These are phyloP conservation scores for Mugil cephalus DNA, from an alignment of 2,113 vertebrate genomes.

Conservation along the genomic window DNA sequence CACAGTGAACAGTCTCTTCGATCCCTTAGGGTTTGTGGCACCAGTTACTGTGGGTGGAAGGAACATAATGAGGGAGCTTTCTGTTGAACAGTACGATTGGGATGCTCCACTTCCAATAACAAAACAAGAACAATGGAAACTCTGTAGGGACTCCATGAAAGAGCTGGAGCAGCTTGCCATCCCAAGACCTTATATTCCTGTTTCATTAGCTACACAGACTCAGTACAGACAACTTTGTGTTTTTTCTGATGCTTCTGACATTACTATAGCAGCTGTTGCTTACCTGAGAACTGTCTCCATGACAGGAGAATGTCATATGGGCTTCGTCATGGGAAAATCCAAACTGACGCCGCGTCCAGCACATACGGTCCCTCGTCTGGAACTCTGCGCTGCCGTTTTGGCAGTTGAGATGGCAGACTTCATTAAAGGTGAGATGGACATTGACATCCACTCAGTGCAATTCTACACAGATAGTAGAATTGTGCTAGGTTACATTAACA, in stretches of 20 bases:
- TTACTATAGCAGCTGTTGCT: neutral
- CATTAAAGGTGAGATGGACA: neutral
- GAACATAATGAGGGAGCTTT: neutral
- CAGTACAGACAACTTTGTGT: neutral
- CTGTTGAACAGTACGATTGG: slow-evolving; percentile 14
- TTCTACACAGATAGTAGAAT: neutral
- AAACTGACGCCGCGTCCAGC: neutral
- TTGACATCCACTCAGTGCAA: neutral
- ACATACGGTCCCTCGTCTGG: neutral
- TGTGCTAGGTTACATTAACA: neutral
- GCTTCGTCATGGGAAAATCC: neutral
- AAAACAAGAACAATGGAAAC: slow-evolving; percentile 6
- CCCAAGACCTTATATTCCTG: neutral
- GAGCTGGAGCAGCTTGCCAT: neutral
- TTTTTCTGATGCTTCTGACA: neutral
- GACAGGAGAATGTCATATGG: neutral
- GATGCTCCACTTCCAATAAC: neutral
- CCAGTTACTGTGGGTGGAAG: neutral
- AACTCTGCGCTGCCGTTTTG: neutral
- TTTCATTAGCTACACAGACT: neutral
- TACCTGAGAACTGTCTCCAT: neutral
- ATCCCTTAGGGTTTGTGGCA: neutral
- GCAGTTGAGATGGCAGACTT: neutral
- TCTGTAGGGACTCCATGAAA: slow-evolving; percentile 1
- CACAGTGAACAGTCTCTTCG: neutral